Conservation (phyloP, 2,113 vertebrate genomes). For the human (Homo sapiens) region GRCh38 chr1:47429001-47429500, state of each 20-base stretch:
- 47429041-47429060: neutral
- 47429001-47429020: neutral
- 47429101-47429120: neutral
- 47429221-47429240: neutral
- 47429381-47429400: too few species aligned
- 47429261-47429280: slow-evolving; percentile 20
- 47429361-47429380: neutral
- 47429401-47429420: neutral
- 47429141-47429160: neutral
- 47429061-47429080: neutral
- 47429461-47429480: too few species aligned
- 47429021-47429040: neutral
- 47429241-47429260: neutral
- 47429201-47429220: neutral
- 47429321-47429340: neutral
- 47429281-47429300: neutral
- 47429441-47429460: neutral
- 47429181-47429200: neutral
- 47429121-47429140: neutral
- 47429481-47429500: too few species aligned
- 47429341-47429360: neutral
- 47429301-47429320: neutral
- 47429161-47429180: neutral
- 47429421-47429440: neutral
- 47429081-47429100: neutral